Base-by-base conservation (phyloP, 2,113 vertebrate species). In the Syngnathus floridae region DNA sequence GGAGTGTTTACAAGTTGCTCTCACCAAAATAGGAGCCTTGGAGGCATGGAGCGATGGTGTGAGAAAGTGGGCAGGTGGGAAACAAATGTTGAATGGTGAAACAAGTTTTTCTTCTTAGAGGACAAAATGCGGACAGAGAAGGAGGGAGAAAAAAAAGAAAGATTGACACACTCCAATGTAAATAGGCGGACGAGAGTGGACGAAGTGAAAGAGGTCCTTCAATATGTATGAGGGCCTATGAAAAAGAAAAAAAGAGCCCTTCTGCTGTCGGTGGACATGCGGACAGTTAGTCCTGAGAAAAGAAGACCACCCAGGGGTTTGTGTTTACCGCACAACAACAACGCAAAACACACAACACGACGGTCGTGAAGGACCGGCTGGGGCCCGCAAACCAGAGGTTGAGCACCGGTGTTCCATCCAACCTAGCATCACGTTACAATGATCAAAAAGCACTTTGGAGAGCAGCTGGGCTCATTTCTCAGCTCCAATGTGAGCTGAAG, bases 171-270 rank as follows among this genome's bases (percentile, higher is more conserved):
- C 84, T 83, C 75, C 67, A 81, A 84, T 79, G 82, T 87, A 88
- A 87, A 89, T 82, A 77, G 69, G 54, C 59, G 80, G 66, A 70
- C 58, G 75, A 76, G 78, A 31, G 62, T 49, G 36, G 74, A 48
- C 41, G n/a, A 66, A 69, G 83, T 73, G 69, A 82, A 83, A 84
- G 77, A 69, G 72, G 77, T 74, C 81, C 81, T 89, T 88, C 86
- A 88, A 81, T 87, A 88, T 88, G 86, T 73, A 86, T 88, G 80
- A 87, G 85, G 82, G 71, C 48, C 60, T 71, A 78, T 82, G 80
- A 80, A 54, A 54, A 26, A 26, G 13, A 75, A 12, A 26, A 31
- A 86, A 70, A 80, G 72, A 65, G 76, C 69, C 73, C 71, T 69
- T 70, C 76, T 83, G 62, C 81, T 75, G 82, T 84, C 79, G 76